A percentile compares a stretch with the other conserved stretches of the same genome.
Evolutionary conservation across 2,797 vertebrate genomes (phyloP).

Genomic region (Takifugu rubripes): DNA sequence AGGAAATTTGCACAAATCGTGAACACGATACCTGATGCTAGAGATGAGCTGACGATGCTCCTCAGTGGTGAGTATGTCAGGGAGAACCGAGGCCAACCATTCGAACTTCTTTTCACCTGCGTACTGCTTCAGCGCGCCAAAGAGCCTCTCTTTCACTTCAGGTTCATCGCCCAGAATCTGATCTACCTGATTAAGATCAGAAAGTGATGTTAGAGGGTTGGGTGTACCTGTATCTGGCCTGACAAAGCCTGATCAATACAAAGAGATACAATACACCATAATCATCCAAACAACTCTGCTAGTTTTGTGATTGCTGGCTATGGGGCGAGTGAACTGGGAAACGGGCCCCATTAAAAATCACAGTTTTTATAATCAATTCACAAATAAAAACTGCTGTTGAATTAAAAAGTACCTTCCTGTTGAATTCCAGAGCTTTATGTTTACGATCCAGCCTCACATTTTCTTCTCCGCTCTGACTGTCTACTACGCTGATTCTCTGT

Average conservation of each 20-base stretch:
- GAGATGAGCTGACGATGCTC: constrained; percentile 85
- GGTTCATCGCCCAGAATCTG: constrained; percentile 84
- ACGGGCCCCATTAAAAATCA: background rate
- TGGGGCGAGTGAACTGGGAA: too few species aligned
- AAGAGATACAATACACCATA: too few species aligned
- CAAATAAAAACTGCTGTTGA: background rate
- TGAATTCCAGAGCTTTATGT: constrained; percentile 90
- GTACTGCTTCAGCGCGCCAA: constrained; percentile 87
- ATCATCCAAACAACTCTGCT: too few species aligned
- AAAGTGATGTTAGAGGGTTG: background rate
- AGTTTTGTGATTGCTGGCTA: too few species aligned
- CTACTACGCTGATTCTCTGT: constrained; percentile 56
- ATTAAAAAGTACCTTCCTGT: constrained; percentile 77
- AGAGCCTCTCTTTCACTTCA: constrained; percentile 86
- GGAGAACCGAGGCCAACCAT: constrained; percentile 83
- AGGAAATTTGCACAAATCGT: background rate
- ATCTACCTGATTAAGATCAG: constrained; percentile 79
- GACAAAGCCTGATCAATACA: background rate
- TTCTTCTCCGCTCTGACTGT: constrained; percentile 59
- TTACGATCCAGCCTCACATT: constrained; percentile 76
- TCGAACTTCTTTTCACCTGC: constrained; percentile 89
- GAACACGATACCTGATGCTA: constrained; percentile 85
- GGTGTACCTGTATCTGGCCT: background rate
- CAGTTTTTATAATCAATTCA: background rate
- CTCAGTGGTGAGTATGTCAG: constrained; percentile 81